Percentiles rank a stretch among this genome's conserved stretches.
phyloP scores from a whole-genome alignment of 2,113 vertebrate genomes.

The Sinocyclocheilus rhinocerous region DNA sequence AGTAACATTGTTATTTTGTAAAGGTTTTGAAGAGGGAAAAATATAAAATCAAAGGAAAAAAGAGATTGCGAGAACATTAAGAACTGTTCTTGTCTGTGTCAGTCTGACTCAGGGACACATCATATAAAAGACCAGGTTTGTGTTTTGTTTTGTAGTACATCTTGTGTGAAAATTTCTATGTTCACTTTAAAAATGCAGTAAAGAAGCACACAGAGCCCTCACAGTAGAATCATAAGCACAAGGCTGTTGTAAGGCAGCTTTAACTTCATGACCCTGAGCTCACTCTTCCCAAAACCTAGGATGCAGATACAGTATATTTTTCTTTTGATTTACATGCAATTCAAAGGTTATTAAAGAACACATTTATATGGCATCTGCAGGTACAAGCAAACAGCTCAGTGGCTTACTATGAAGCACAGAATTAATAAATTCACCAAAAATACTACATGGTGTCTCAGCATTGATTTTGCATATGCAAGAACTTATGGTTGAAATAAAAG shows the following conservation, averaged over 20 bases:
- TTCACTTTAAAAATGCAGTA: neutral
- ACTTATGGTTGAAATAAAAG: neutral
- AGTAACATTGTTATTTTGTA: slow-evolving; percentile 2
- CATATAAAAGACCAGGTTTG: slow-evolving; percentile 25
- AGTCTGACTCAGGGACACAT: slow-evolving; percentile 40
- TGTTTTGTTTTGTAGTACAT: neutral
- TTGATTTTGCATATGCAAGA: neutral
- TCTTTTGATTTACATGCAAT: neutral
- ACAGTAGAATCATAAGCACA: neutral
- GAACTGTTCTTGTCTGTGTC: slow-evolving; percentile 26
- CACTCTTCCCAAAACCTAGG: neutral
- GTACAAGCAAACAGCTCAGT: neutral
- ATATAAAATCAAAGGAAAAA: neutral
- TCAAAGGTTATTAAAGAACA: neutral
- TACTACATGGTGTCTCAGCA: neutral
- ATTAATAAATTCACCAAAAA: slow-evolving; percentile 11
- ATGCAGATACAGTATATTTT: neutral
- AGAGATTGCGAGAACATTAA: slow-evolving; percentile 18
- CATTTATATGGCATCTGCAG: neutral
- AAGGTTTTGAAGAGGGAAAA: neutral
- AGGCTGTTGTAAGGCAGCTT: neutral
- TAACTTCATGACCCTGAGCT: neutral
- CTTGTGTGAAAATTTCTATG: slow-evolving; percentile 28
- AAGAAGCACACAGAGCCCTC: slow-evolving; percentile 6
- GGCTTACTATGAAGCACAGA: neutral